These are phyloP conservation scores for Platycercus adscitus DNA, from an alignment of 2,113 vertebrate genomes.

Conservation along the genomic window DNA sequence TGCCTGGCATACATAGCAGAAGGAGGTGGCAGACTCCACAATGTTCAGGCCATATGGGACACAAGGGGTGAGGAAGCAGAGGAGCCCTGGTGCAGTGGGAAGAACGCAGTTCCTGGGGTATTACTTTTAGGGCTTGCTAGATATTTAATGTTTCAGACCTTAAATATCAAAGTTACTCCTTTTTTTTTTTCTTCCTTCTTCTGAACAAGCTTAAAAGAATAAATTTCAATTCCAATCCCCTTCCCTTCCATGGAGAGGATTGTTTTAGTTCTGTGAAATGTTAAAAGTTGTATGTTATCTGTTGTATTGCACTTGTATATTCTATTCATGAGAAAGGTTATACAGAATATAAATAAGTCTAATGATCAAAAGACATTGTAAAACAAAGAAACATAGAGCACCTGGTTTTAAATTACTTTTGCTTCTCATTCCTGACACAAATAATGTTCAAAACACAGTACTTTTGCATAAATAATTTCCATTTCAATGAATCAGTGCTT, in stretches of 20 bases:
- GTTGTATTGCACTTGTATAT: background rate
- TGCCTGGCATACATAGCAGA: background rate
- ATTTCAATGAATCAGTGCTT: background rate
- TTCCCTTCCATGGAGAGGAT: accelerated
- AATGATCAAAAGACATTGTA: conserved; percentile 9
- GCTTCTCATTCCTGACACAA: background rate
- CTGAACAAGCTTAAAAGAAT: background rate
- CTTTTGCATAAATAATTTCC: conserved; percentile 14
- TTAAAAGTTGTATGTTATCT: background rate
- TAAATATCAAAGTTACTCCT: background rate
- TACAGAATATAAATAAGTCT: background rate
- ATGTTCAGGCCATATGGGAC: accelerated
- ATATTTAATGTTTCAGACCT: background rate
- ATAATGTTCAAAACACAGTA: background rate
- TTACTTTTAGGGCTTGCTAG: background rate
- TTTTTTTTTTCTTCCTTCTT: background rate
- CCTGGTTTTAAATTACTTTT: conserved; percentile 24
- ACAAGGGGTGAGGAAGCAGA: background rate
- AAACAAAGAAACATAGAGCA: background rate
- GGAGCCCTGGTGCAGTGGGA: background rate
- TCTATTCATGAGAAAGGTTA: background rate
- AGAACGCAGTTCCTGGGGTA: background rate
- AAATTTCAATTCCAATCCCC: background rate
- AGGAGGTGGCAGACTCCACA: background rate
- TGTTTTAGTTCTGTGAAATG: background rate